Evolutionary conservation across 2,888 invertebrate genomes (phyloP), one percentile per base, ranked within the genome.

Genomic region (Villa cingulata): DNA sequence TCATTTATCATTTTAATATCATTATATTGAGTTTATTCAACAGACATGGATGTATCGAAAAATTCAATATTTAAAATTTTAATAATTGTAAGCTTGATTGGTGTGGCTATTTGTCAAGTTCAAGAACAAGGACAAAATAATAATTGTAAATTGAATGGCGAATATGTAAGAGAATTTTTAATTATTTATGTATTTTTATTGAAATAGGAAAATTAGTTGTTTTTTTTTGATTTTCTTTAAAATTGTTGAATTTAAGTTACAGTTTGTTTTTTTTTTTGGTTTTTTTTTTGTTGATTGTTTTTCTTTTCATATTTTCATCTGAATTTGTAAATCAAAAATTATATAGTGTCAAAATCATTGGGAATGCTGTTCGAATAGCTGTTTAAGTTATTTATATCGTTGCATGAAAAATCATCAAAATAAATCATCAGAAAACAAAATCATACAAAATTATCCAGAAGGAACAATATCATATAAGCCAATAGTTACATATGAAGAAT

Each of bases 331-430:
- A n/a, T n/a, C 32, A 34, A 16, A 18, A 29, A 39, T 37, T 14
- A 42, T 54, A 6, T 37, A 67, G 68, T 68, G 68, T 20, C 61
- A 58, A 37, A 58, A 56, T 38, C 65, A 66, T 50, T 55, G 51
- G 54, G 65, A 68, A 7, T 68, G 68, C 44, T 68, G 68, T 41
- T 63, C 68, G 0, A 53, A 58, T 32, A 63, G 58, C 18, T 68
- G 68, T 47, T 52, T 64, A 51, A 62, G 59, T 12, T 67, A 62
- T 44, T 41, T 55, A 48, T 59, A 58, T 48, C 51, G 62, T 46
- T 56, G 66, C 53, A 51, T 60, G 17, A 42, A 53, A 1, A 51
- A 46, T 41, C 23, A 54, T 19, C 42, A 45, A 16, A 16, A 16
- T 6, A 18, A 37, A 34, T 2, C 6, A 9, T 27, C 27, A 27